Evolutionary conservation across 2,888 invertebrate genomes (phyloP).

Genomic region (Hedychridium roseum): DNA sequence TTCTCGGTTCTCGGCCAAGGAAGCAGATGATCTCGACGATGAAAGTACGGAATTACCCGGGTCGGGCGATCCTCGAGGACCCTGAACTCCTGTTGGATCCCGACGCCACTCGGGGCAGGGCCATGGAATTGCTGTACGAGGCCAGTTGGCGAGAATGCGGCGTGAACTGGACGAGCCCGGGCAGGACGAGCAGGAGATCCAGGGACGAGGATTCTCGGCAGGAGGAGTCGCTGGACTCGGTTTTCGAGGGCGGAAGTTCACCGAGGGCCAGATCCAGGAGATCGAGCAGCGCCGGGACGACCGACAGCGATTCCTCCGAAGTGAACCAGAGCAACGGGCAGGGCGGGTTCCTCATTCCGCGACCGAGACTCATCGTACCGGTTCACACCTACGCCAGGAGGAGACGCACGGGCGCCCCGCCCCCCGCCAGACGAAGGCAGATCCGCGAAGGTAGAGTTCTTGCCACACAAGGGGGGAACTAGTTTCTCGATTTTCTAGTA

Average conservation of each 20-base stretch:
- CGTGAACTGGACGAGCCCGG: constrained; percentile 52
- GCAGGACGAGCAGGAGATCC: constrained; percentile 16
- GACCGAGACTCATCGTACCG: constrained; percentile 86
- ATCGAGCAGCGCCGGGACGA: constrained; percentile 49
- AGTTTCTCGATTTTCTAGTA: too few species aligned
- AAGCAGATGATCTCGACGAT: constrained; percentile 64
- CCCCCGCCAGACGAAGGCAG: constrained; percentile 63
- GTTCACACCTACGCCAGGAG: constrained; percentile 86
- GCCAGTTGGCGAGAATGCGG: constrained; percentile 80
- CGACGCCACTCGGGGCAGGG: constrained; percentile 72
- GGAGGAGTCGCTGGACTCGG: constrained; percentile 44
- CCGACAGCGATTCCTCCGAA: constrained; percentile 52
- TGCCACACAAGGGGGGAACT: too few species aligned
- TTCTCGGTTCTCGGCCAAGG: not conserved
- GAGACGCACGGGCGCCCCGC: constrained; percentile 81
- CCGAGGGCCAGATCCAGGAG: constrained; percentile 45
- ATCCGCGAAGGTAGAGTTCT: constrained; percentile 60
- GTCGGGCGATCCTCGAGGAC: constrained; percentile 76
- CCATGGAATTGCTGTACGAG: constrained; percentile 82
- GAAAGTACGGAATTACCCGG: constrained; percentile 87
- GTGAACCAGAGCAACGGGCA: constrained; percentile 40
- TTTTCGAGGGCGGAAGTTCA: constrained; percentile 34
- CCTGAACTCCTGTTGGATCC: constrained; percentile 75
- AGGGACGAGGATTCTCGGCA: constrained; percentile 37
- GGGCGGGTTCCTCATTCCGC: constrained; percentile 76